Conservation (phyloP, 2,797 vertebrate species). For the Kryptopterus vitreolus region DNA sequence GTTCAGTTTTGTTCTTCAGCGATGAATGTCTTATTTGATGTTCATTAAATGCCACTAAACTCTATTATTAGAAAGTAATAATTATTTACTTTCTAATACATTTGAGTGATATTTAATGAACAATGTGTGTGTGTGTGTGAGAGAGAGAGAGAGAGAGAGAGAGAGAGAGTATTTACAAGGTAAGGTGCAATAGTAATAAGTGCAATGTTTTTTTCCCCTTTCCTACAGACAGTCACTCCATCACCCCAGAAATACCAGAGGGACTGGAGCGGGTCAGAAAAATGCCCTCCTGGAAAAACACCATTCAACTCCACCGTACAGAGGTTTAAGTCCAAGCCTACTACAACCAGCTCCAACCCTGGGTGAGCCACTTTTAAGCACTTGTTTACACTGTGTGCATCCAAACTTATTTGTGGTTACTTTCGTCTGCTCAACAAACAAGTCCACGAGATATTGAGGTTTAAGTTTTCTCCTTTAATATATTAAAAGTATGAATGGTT, state of each 20-base stretch:
- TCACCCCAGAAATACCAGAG: constrained; percentile 73
- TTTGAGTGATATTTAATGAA: too few relatives aligned
- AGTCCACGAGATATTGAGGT: neutral
- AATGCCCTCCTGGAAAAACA: constrained; percentile 55
- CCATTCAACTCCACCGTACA: constrained; percentile 70
- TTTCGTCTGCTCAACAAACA: neutral
- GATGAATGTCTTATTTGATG: neutral
- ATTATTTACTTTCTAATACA: too few relatives aligned
- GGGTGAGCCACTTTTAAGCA: constrained; percentile 65
- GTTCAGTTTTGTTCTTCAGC: neutral
- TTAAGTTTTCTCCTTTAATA: neutral
- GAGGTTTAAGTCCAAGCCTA: constrained; percentile 60
- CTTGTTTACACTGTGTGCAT: neutral
- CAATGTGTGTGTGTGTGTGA: too few relatives aligned
- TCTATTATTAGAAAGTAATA: neutral
- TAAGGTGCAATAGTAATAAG: too few relatives aligned
- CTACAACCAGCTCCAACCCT: constrained; percentile 54
- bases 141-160: too few relatives aligned
- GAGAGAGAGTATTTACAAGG: too few relatives aligned
- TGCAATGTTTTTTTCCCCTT: constrained; percentile 9
- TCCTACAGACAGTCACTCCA: constrained; percentile 64
- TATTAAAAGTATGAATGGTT: neutral
- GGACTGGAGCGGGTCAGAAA: constrained; percentile 54
- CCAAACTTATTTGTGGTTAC: neutral
- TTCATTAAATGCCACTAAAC: neutral